Conservation (phyloP, 2,888 invertebrate genomes). For the Lordiphosa andalusiaca region DNA sequence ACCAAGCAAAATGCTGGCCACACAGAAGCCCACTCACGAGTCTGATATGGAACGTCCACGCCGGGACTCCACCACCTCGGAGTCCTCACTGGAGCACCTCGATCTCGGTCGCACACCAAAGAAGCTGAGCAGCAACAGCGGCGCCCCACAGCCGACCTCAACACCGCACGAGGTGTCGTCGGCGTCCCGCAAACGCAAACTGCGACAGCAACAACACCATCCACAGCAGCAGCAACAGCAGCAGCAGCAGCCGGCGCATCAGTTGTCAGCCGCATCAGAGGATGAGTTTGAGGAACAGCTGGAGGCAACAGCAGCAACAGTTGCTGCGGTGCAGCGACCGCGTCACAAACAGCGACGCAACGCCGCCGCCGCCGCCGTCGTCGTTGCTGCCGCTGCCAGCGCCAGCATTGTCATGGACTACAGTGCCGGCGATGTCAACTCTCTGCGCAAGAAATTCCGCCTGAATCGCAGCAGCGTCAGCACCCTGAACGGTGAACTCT, state of each 20-base stretch:
- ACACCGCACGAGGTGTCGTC: slow-evolving; percentile 60
- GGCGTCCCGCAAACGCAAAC: slow-evolving; percentile 54
- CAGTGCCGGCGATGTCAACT: slow-evolving; percentile 53
- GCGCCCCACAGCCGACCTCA: slow-evolving; percentile 64
- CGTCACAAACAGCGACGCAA: slow-evolving; percentile 75
- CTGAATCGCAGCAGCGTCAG: slow-evolving; percentile 59
- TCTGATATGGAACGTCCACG: slow-evolving; percentile 76
- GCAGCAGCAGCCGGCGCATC: slow-evolving; percentile 30
- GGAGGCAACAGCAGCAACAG: slow-evolving; percentile 11
- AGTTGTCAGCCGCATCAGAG: slow-evolving; percentile 36
- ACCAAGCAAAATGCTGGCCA: slow-evolving; percentile 43
- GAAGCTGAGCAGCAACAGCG: slow-evolving; percentile 67
- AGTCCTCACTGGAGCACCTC: slow-evolving; percentile 79
- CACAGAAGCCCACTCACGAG: slow-evolving; percentile 29
- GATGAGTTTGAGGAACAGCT: slow-evolving; percentile 57
- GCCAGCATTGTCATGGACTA: slow-evolving; percentile 39
- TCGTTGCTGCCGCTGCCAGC: slow-evolving; percentile 34
- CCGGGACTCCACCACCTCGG: slow-evolving; percentile 78
- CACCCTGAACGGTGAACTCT: slow-evolving; percentile 42
- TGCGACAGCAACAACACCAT: slow-evolving; percentile 37
- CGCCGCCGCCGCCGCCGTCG: slow-evolving; percentile 13
- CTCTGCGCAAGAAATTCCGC: slow-evolving; percentile 79
- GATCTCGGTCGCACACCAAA: slow-evolving; percentile 78
- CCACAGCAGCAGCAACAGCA: slow-evolving; percentile 12
- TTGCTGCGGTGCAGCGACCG: slow-evolving; percentile 46